phyloP scores from a whole-genome alignment of 2,888 invertebrate species.

The Chaetogeoica ovagalla region DNA sequence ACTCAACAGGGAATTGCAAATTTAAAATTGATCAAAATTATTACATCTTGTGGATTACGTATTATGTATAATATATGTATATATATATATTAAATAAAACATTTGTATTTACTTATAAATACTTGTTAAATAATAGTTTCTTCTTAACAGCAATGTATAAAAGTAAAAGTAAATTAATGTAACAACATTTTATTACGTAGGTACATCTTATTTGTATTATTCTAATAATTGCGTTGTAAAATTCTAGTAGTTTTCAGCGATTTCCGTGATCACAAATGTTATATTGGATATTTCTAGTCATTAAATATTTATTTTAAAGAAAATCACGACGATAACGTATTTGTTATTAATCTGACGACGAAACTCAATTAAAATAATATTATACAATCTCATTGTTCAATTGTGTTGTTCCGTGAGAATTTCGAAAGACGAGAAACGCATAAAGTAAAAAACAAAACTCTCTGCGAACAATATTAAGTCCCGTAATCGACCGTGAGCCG shows the following conservation, averaged over 20 bases:
- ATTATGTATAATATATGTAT: too few species aligned
- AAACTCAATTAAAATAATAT: conserved; percentile 23
- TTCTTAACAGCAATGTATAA: too few species aligned
- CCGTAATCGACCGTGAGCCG: neutral
- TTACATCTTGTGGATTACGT: neutral
- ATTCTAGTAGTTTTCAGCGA: too few species aligned
- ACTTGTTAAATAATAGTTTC: neutral
- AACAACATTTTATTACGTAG: too few species aligned
- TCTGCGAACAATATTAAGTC: neutral
- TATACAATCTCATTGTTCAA: neutral
- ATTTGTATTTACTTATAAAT: neutral
- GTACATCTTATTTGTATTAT: too few species aligned
- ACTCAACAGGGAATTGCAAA: neutral
- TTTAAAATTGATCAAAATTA: conserved; percentile 16
- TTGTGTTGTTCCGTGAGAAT: neutral
- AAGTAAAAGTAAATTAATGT: too few species aligned
- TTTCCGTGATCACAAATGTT: too few species aligned
- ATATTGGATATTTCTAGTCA: too few species aligned
- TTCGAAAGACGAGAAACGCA: neutral
- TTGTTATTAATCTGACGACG: neutral
- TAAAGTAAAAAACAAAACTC: conserved; percentile 20
- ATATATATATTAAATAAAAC: neutral
- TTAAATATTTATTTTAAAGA: too few species aligned
- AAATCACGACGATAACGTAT: too few species aligned
- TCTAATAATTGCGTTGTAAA: too few species aligned